Percentiles rank a stretch among this genome's conserved stretches.
These are phyloP conservation scores for Peucedramus taeniatus DNA, from an alignment of 2,113 vertebrate species.

Conservation along the genomic window DNA sequence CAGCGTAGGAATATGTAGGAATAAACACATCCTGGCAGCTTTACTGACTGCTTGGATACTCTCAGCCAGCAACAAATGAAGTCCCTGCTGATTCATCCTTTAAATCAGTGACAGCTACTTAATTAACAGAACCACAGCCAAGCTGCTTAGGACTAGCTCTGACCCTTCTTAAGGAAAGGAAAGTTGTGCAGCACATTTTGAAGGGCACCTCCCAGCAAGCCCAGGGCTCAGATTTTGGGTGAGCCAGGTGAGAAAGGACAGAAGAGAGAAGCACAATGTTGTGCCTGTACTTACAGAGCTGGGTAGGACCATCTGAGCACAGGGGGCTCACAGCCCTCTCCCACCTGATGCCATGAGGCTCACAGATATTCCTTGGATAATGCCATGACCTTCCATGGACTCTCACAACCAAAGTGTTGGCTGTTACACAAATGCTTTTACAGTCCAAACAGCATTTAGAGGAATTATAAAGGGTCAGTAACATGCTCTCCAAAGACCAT, in stretches of 20 bases:
- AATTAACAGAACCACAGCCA: slow-evolving; percentile 29
- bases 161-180: slow-evolving; percentile 8
- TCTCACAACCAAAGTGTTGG: background rate
- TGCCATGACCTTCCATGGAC: background rate
- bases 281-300: background rate
- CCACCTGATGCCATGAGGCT: background rate
- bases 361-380: background rate
- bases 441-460: background rate
- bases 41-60: slow-evolving; percentile 2
- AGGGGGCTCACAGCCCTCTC: background rate
- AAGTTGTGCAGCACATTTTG: background rate
- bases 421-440: background rate
- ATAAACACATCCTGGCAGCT: background rate
- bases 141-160: slow-evolving; percentile 9
- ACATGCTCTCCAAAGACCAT: background rate
- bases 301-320: background rate
- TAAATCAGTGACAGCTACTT: slow-evolving; percentile 28
- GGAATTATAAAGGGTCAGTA: background rate
- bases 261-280: background rate
- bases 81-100: slow-evolving; percentile 33
- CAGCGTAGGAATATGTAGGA: background rate
- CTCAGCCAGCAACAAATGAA: background rate
- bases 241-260: background rate
- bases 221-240: background rate
- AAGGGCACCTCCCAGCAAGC: background rate